A percentile compares a stretch with the other conserved stretches of the same genome.
Conservation (phyloP, 2,113 vertebrate genomes). For the Ageneiosus marmoratus region DNA sequence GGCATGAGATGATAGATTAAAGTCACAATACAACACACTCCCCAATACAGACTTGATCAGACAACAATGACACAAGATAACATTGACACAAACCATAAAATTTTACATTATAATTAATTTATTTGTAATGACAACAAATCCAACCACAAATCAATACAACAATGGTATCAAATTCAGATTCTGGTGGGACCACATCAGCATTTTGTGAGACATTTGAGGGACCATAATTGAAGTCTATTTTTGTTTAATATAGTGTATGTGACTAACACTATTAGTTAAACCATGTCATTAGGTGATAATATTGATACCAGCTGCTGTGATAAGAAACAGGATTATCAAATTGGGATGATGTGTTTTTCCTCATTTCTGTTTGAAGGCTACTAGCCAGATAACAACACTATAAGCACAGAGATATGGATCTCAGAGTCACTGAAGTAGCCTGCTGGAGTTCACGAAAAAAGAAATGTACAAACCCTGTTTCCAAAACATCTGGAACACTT, state of each 20-base stretch:
- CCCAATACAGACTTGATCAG: neutral
- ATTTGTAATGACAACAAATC: neutral
- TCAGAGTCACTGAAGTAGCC: no score
- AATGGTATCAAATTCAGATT: neutral
- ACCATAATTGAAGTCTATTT: neutral
- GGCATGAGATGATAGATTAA: neutral
- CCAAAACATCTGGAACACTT: no score
- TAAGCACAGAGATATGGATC: no score
- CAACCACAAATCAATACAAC: neutral
- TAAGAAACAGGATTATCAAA: no score
- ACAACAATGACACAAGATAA: neutral
- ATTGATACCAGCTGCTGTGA: no score
- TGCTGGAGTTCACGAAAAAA: no score
- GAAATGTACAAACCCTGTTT: no score
- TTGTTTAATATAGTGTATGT: no score
- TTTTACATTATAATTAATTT: neutral
- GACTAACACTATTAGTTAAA: no score
- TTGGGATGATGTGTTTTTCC: neutral
- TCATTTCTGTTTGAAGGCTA: no score
- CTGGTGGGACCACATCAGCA: neutral
- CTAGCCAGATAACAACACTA: no score
- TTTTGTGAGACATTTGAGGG: neutral
- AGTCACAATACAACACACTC: neutral
- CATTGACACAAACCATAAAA: neutral
- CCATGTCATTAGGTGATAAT: no score